Conservation (phyloP, 2,888 invertebrate species). For the Cheilosia grossa region DNA sequence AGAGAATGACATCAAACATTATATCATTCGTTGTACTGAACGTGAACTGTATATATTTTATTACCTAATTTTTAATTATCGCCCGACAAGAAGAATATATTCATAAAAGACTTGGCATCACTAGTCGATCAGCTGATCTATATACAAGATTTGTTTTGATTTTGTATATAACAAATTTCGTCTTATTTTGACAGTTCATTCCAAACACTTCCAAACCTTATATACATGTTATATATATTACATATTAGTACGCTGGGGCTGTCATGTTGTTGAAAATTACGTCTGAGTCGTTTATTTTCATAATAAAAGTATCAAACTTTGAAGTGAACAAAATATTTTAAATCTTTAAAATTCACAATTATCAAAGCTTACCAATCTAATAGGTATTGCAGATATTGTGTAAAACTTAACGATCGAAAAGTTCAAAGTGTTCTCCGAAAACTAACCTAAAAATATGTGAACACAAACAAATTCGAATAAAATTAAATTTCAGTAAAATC, state of each 20-base stretch:
- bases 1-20: no score
- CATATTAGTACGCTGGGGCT: slow-evolving; percentile 14
- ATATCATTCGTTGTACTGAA: no score
- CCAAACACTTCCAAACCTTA: not conserved
- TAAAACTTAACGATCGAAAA: slow-evolving; percentile 10
- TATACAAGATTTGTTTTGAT: slow-evolving; percentile 57
- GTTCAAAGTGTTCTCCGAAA: slow-evolving; percentile 32
- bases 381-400: not conserved
- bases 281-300: slow-evolving; percentile 54
- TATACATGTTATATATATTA: no score
- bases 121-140: slow-evolving; percentile 47
- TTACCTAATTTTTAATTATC: no score
- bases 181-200: slow-evolving; percentile 19
- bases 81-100: not conserved
- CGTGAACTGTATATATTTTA: no score
- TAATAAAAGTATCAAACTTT: slow-evolving; percentile 10
- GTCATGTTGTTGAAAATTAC: slow-evolving; percentile 58
- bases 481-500: slow-evolving; percentile 14
- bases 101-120: slow-evolving; percentile 20
- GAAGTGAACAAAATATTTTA: not conserved
- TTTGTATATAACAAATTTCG: slow-evolving; percentile 34
- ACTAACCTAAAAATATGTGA: slow-evolving; percentile 69
- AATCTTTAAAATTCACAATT: slow-evolving; percentile 8
- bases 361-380: slow-evolving; percentile 4
- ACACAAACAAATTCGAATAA: slow-evolving; percentile 19